A percentile compares a stretch with the other conserved stretches of the same genome.
Evolutionary conservation across 2,113 vertebrate species (phyloP).

Genomic region (Bungarus multicinctus): DNA sequence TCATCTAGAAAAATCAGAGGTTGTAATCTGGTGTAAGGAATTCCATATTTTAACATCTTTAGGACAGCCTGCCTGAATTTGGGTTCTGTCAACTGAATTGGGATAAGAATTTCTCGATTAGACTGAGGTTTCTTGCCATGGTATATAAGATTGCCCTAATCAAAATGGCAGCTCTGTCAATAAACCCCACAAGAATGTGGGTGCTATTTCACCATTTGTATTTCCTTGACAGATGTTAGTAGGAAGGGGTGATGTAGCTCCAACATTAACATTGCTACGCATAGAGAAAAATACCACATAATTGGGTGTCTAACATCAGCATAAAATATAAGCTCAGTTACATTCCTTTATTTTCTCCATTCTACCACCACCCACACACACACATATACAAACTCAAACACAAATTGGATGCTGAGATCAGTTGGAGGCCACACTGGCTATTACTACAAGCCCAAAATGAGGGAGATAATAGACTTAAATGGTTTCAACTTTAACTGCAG

Average conservation of each 20-base stretch:
- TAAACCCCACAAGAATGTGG: background rate
- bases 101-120: background rate
- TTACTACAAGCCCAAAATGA: background rate
- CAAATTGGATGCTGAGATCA: background rate
- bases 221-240: background rate
- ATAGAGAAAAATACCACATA: background rate
- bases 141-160: background rate
- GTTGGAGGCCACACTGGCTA: background rate
- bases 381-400: background rate
- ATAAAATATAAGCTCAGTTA: background rate
- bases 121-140: background rate
- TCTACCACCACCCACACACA: background rate
- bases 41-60: background rate
- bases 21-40: background rate
- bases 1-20: background rate
- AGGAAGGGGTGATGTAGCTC: background rate
- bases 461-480: background rate
- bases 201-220: background rate
- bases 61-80: background rate
- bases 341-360: background rate
- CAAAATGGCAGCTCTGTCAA: background rate
- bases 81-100: background rate
- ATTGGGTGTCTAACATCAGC: background rate
- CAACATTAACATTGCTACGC: no score
- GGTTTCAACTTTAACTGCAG: background rate